phyloP scores from a whole-genome alignment of 2,113 vertebrate genomes.

The Bufo bufo region DNA sequence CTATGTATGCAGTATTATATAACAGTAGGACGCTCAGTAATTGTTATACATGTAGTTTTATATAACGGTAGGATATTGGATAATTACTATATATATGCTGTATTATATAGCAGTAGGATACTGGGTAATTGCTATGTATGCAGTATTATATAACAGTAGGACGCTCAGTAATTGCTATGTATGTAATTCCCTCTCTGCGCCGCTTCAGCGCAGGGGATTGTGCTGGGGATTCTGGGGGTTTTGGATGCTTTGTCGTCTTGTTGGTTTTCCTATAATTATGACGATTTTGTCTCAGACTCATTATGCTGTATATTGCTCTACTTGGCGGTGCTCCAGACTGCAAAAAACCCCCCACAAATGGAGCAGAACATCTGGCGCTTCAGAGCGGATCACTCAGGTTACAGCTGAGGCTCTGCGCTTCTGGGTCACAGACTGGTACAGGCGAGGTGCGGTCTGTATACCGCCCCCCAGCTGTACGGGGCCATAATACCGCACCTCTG shows the following conservation, averaged over 20 bases:
- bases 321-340: slow-evolving; percentile 22
- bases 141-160: too few species aligned
- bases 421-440: slow-evolving; percentile 17
- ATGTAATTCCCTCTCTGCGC: background rate
- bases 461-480: too few species aligned
- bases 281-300: slow-evolving; percentile 2
- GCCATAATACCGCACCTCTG: too few species aligned
- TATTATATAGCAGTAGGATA: too few species aligned
- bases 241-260: background rate
- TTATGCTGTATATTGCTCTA: slow-evolving; percentile 35
- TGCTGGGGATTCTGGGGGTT: background rate
- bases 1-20: too few species aligned
- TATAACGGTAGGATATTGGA: too few species aligned
- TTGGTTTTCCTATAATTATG: slow-evolving; percentile 32
- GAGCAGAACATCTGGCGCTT: slow-evolving; percentile 43
- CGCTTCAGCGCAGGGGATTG: too few species aligned
- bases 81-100: too few species aligned
- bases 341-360: background rate
- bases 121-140: too few species aligned
- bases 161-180: too few species aligned
- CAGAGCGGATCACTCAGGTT: slow-evolving; percentile 44
- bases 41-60: too few species aligned
- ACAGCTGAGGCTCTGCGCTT: slow-evolving; percentile 27
- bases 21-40: too few species aligned
- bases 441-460: background rate